Percentiles rank a stretch among this genome's conserved stretches.
Evolutionary conservation across 92 coral and sea anemone species (phyloP).

Genomic region (Epizoanthus scotinus): DNA sequence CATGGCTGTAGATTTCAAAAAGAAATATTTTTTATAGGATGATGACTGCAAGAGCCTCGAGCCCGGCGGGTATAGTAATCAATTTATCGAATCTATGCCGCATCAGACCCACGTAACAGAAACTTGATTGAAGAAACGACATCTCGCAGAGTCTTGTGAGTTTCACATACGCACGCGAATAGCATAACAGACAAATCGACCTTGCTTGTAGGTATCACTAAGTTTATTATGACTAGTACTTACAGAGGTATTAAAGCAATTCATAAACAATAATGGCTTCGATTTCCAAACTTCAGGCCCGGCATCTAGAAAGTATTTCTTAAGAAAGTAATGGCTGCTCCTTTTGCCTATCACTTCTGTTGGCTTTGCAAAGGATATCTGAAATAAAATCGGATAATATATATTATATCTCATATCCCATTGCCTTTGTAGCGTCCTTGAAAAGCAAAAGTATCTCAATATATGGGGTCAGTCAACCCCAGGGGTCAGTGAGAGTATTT

Average conservation of each 20-base stretch:
- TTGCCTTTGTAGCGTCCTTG: too few relatives aligned
- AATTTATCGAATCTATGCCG: too few relatives aligned
- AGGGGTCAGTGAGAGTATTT: too few relatives aligned
- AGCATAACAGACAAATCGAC: not conserved
- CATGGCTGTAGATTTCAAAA: too few relatives aligned
- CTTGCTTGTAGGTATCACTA: not conserved
- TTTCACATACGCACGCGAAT: not conserved
- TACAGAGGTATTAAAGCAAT: not conserved
- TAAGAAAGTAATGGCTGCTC: not conserved
- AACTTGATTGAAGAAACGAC: not conserved
- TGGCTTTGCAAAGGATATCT: too few relatives aligned
- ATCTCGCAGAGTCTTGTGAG: not conserved
- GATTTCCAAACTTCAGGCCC: not conserved
- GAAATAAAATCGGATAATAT: too few relatives aligned
- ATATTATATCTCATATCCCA: too few relatives aligned
- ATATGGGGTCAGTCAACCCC: too few relatives aligned
- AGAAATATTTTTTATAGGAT: too few relatives aligned
- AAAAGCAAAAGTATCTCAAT: too few relatives aligned
- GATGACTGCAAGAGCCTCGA: too few relatives aligned
- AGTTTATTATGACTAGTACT: not conserved
- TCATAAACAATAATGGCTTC: slow-evolving; percentile 1
- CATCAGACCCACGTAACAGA: not conserved
- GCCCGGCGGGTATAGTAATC: too few relatives aligned
- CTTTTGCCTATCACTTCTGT: not conserved
- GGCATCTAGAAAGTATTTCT: not conserved